A percentile compares a stretch with the other conserved stretches of the same genome.
These are phyloP conservation scores for Paguma larvata DNA, from an alignment of 2,797 vertebrate genomes.

Conservation along the genomic window DNA sequence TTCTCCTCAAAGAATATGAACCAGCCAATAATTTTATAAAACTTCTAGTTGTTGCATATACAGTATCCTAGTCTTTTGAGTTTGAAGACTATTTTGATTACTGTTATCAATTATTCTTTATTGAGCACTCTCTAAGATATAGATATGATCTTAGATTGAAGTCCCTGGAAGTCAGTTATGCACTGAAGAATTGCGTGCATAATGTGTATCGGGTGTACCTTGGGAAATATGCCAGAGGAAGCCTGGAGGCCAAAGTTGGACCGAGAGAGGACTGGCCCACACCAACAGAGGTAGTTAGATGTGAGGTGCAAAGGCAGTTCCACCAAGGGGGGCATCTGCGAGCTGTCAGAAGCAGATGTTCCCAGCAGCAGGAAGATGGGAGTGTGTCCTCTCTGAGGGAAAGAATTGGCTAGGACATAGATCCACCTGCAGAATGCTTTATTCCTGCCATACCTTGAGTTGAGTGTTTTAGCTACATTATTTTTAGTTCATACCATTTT, in stretches of 20 bases:
- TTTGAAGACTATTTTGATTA: not conserved
- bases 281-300: not conserved
- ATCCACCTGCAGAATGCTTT: not conserved
- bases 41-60: not conserved
- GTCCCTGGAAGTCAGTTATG: not conserved
- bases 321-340: not conserved
- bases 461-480: not conserved
- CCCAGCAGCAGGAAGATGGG: no score
- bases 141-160: not conserved
- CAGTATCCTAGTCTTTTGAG: conserved; percentile 26
- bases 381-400: not conserved
- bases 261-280: not conserved
- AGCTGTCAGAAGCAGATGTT: not conserved
- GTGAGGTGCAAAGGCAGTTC: not conserved
- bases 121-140: not conserved
- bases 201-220: not conserved
- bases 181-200: not conserved
- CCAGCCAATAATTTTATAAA: not conserved
- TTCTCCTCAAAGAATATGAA: not conserved
- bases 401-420: not conserved
- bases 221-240: not conserved
- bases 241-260: not conserved
- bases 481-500: not conserved
- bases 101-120: conserved; percentile 16
- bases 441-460: not conserved